phyloP scores from a whole-genome alignment of 2,888 invertebrate species.

The Ormyrus thymus region DNA sequence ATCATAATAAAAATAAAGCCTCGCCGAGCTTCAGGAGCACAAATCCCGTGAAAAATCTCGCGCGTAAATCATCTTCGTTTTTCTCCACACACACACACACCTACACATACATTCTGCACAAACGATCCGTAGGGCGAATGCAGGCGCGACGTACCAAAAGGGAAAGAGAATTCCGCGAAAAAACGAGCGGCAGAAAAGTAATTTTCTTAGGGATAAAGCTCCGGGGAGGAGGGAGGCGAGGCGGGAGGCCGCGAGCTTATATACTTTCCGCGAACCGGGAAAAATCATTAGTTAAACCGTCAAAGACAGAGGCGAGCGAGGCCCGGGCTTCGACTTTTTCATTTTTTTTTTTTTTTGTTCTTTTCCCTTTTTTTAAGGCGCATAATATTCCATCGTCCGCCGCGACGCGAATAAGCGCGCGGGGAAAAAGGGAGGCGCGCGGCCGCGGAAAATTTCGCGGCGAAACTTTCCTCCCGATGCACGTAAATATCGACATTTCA shows the following conservation, averaged over 20 bases:
- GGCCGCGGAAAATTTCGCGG: constrained; percentile 36
- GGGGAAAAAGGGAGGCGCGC: background rate
- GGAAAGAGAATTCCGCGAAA: constrained; percentile 23
- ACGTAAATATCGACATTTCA: constrained; percentile 53
- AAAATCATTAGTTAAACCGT: constrained; percentile 65
- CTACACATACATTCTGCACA: background rate
- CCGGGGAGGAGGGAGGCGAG: background rate
- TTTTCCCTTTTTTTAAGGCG: background rate
- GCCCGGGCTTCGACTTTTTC: constrained; percentile 22
- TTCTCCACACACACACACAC: constrained; percentile 8
- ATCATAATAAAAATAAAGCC: background rate
- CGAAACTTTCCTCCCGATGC: constrained; percentile 6
- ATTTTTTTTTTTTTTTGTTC: constrained; percentile 4
- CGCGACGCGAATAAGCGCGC: background rate
- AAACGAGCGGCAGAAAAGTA: constrained; percentile 41
- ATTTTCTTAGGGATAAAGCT: constrained; percentile 51
- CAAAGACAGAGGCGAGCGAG: constrained; percentile 61
- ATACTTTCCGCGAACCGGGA: constrained; percentile 50
- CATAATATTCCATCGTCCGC: constrained; percentile 30
- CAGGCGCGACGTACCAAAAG: too few relatives aligned
- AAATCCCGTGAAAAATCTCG: constrained; percentile 38
- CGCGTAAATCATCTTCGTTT: constrained; percentile 33
- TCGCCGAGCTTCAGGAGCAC: constrained; percentile 8
- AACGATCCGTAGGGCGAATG: constrained; percentile 14
- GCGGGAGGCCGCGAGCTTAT: background rate